Conservation (phyloP, 2,888 invertebrate genomes). For the Torymus aiolomorphi region DNA sequence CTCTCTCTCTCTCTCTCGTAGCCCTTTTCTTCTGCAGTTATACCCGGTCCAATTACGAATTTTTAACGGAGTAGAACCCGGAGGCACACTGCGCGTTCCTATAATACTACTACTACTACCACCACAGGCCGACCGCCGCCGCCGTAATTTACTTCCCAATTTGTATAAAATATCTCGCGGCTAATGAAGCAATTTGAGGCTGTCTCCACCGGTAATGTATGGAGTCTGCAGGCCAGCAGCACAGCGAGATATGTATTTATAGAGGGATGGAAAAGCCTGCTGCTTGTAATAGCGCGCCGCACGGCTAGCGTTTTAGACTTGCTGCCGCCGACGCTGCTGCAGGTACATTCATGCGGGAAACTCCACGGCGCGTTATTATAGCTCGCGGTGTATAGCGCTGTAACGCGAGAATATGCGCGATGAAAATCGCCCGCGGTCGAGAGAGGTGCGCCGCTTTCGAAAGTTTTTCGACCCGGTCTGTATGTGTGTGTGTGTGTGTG, state of each 20-base stretch:
- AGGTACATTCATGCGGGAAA: neutral
- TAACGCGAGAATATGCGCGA: neutral
- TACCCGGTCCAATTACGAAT: conserved; percentile 69
- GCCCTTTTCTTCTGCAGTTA: conserved; percentile 57
- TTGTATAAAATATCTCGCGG: conserved; percentile 74
- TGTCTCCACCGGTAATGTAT: conserved; percentile 72
- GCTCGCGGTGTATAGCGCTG: neutral
- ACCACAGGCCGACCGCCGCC: conserved; percentile 2
- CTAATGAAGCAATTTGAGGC: conserved; percentile 76
- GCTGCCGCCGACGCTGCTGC: neutral
- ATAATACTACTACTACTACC: too few species aligned
- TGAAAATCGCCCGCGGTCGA: conserved; percentile 37
- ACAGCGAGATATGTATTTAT: neutral
- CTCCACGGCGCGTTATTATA: conserved; percentile 37
- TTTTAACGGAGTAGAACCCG: conserved; percentile 62
- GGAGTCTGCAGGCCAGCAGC: conserved; percentile 61
- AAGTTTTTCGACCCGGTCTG: neutral
- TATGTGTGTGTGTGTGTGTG: too few species aligned
- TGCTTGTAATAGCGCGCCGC: conserved; percentile 54
- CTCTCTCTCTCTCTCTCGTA: conserved; percentile 29
- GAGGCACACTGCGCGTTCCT: neutral
- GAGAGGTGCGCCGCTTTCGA: neutral
- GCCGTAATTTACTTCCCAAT: conserved; percentile 73
- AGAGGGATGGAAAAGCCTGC: conserved; percentile 60
- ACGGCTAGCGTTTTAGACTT: conserved; percentile 23